phyloP scores from a whole-genome alignment of 92 coral and sea anemone species.

The Montipora capitata region DNA sequence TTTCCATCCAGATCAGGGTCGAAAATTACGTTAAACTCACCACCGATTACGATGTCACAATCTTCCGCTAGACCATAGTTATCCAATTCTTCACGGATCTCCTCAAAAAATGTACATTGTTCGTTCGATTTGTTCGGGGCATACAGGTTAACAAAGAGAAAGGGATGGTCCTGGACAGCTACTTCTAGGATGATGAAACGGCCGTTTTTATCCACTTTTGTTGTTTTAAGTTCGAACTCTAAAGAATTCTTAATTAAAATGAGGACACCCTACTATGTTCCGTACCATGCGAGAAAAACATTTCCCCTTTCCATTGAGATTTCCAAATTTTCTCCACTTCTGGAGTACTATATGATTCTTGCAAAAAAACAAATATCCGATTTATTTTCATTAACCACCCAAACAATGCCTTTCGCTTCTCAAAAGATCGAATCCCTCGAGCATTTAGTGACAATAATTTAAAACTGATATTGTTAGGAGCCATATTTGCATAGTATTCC shows the following conservation, averaged over 20 bases:
- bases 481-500: background rate
- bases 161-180: slow-evolving; percentile 16
- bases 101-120: slow-evolving; percentile 27
- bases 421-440: slow-evolving; percentile 67
- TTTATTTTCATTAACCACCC: slow-evolving; percentile 60
- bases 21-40: slow-evolving; percentile 31
- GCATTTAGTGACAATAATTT: slow-evolving; percentile 66
- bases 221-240: slow-evolving; percentile 43
- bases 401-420: slow-evolving; percentile 64
- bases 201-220: slow-evolving; percentile 29
- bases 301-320: slow-evolving; percentile 63
- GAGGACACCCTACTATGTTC: slow-evolving; percentile 60
- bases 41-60: slow-evolving; percentile 34
- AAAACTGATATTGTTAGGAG: slow-evolving; percentile 36
- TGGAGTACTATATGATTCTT: slow-evolving; percentile 75
- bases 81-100: slow-evolving; percentile 20
- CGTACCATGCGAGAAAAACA: slow-evolving; percentile 69
- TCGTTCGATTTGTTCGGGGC: slow-evolving; percentile 48
- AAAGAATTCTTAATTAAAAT: slow-evolving; percentile 37
- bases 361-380: slow-evolving; percentile 63
- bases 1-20: slow-evolving; percentile 35
- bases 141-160: slow-evolving; percentile 39
- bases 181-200: slow-evolving; percentile 36
- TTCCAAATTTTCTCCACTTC: slow-evolving; percentile 57
- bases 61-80: slow-evolving; percentile 4